Base-by-base conservation (phyloP, 2,113 vertebrate species). In the Pterocles gutturalis region DNA sequence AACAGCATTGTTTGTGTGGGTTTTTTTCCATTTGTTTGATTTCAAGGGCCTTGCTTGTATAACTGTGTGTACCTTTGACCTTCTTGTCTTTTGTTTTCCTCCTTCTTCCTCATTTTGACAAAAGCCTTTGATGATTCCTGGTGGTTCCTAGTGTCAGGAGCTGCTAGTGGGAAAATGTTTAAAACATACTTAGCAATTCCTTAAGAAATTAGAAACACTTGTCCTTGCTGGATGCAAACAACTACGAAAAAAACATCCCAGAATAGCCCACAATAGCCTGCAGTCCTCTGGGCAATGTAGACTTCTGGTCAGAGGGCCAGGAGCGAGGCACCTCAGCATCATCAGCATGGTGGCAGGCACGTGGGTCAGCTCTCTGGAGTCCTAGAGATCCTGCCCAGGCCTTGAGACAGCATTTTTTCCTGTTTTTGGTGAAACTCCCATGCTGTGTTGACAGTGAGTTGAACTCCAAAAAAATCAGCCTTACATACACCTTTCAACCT, bases 281-380 rank as follows among this genome's bases (percentile, higher is more conserved):
- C 14, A 54, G n/a, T 66, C 49, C 13, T 51, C 55, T 64, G 55
- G 57, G 26, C 36, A 78, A 77, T 24, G 9, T 43, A 26, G 33
- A 57, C 8, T 61, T 76, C 38, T 61, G 29, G 41, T 84, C 41
- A 70, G 64, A 81, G 16, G 31, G 34, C 36, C 41, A 64, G 61
- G 24, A 79, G 14, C 38, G 36, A 80, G 53, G 25, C 25, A 72
- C 12, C 7, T 91, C 5, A 0, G 18, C 41, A 49, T 54, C 38
- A 60, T 5, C 15, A 83, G 49, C 3, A 4, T 1, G 1, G 16
- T 29, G 2, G 3, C 49, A 55, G 29, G 36, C 13, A 17, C 0
- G 2, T 21, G 17, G 21, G 12, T 60, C 28, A 55, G 28, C 21
- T 85, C 57, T 79, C 55, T 58, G 48, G 21, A 62, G 29, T 41